Evolutionary conservation across 2,888 invertebrate genomes (phyloP).

Genomic region (Belgica antarctica): DNA sequence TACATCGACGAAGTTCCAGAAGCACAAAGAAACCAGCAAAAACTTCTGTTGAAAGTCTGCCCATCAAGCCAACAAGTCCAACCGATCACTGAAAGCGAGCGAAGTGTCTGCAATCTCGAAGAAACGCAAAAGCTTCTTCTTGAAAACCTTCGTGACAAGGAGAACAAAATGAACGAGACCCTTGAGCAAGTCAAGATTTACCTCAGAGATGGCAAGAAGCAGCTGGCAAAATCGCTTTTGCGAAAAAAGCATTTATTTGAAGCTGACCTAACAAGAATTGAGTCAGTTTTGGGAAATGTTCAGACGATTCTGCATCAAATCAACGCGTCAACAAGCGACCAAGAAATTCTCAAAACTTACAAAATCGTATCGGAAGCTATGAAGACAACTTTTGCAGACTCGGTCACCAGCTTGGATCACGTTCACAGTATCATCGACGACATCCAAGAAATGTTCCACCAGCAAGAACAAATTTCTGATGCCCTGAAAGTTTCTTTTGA

Average conservation of each 20-base stretch:
- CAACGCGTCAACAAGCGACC: conserved; percentile 60
- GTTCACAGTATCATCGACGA: conserved; percentile 72
- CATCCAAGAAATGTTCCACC: conserved; percentile 63
- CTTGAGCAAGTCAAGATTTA: conserved; percentile 58
- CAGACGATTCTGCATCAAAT: conserved; percentile 61
- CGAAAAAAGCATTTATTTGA: conserved; percentile 52
- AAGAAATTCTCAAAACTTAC: conserved; percentile 60
- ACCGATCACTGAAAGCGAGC: conserved; percentile 60
- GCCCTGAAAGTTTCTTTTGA: conserved; percentile 24
- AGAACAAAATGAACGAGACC: conserved; percentile 57
- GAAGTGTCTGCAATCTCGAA: conserved; percentile 59
- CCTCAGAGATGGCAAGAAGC: conserved; percentile 59
- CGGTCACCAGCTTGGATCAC: conserved; percentile 65
- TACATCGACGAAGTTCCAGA: conserved; percentile 44
- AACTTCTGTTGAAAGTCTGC: conserved; percentile 52
- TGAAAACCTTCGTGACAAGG: conserved; percentile 59
- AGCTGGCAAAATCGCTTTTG: conserved; percentile 59
- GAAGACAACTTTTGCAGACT: conserved; percentile 63
- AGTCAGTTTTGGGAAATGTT: conserved; percentile 58
- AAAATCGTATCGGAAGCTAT: conserved; percentile 69
- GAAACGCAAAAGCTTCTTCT: conserved; percentile 58
- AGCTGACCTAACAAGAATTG: conserved; percentile 50
- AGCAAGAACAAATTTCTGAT: conserved; percentile 24
- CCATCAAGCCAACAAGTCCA: conserved; percentile 48
- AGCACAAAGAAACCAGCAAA: conserved; percentile 46